Evolutionary conservation across 1,140 invertebrate species (phyloP).

Genomic region (Calliphora vicina): DNA sequence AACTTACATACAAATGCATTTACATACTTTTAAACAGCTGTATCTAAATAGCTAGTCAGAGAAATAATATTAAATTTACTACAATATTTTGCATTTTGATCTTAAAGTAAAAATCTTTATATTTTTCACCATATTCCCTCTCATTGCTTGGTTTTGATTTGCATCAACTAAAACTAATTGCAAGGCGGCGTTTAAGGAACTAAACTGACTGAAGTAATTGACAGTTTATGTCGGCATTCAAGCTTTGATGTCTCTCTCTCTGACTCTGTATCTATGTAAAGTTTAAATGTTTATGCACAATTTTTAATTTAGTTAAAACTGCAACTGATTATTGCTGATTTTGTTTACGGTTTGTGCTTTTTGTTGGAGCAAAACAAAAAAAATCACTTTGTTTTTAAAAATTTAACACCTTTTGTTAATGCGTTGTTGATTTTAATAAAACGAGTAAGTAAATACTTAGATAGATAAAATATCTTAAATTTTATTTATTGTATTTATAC

Average conservation of each 20-base stretch:
- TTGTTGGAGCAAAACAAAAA: too few relatives aligned
- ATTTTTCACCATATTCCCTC: background rate
- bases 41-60: background rate
- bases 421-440: too few relatives aligned
- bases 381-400: background rate
- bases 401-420: background rate
- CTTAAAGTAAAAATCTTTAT: constrained; percentile 18
- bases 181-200: constrained; percentile 11
- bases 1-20: background rate
- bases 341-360: background rate
- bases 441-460: too few relatives aligned
- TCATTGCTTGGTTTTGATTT: background rate
- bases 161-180: background rate
- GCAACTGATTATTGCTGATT: background rate
- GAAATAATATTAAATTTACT: background rate
- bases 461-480: too few relatives aligned
- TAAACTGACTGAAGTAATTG: background rate
- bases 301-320: background rate
- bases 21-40: too few relatives aligned
- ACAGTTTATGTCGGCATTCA: background rate
- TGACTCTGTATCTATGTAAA: background rate
- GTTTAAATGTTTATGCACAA: too few relatives aligned
- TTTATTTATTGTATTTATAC: too few relatives aligned
- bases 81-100: constrained; percentile 25
- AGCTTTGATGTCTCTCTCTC: background rate